Evolutionary conservation across 2,113 vertebrate genomes (phyloP).

Genomic region (Peromyscus californicus): DNA sequence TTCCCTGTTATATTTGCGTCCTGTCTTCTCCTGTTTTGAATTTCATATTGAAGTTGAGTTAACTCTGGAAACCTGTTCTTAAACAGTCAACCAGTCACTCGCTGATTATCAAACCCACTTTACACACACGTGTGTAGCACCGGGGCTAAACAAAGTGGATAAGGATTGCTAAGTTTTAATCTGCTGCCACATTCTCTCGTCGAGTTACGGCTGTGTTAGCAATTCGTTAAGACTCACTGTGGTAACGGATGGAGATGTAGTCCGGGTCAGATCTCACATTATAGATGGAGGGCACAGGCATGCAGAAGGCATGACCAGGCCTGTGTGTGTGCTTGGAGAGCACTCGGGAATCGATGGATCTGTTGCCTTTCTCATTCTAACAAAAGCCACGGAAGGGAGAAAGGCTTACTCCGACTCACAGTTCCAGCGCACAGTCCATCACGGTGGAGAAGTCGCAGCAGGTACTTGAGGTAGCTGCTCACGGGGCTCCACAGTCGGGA

Average conservation of each 20-base stretch:
- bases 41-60: conserved; percentile 52
- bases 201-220: neutral
- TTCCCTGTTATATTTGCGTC: conserved; percentile 75
- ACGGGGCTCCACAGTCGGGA: neutral
- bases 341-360: neutral
- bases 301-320: neutral
- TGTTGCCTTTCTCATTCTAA: too few species aligned
- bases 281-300: neutral
- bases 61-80: conserved; percentile 58
- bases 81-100: neutral
- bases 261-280: neutral
- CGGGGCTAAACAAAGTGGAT: neutral
- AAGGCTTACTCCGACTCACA: neutral
- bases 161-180: neutral
- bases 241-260: neutral
- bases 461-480: neutral
- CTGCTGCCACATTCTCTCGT: neutral
- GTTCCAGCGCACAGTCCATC: neutral
- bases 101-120: neutral
- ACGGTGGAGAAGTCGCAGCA: neutral
- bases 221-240: neutral
- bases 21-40: conserved; percentile 76
- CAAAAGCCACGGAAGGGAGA: neutral
- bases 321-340: neutral
- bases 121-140: neutral